These are phyloP conservation scores for human DNA, from an alignment of 2,113 vertebrate genomes.

Conservation along the genomic window GRCh38 chr12:121466501-121467000, in stretches of 20 bases:
- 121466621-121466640: slow-evolving; percentile 69
- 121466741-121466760: slow-evolving; percentile 38
- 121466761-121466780: slow-evolving; percentile 20
- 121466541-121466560: slow-evolving; percentile 69
- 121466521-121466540: slow-evolving; percentile 60
- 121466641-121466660: slow-evolving; percentile 76
- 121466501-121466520: slow-evolving; percentile 71
- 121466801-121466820: slow-evolving; percentile 24
- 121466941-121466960: slow-evolving; percentile 59
- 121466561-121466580: slow-evolving; percentile 59
- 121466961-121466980: slow-evolving; percentile 52
- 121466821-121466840: slow-evolving; percentile 45
- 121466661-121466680: slow-evolving; percentile 62
- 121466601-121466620: slow-evolving; percentile 50
- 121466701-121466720: slow-evolving; percentile 64
- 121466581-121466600: slow-evolving; percentile 72
- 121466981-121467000: slow-evolving; percentile 29
- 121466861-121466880: slow-evolving; percentile 60
- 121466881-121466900: slow-evolving; percentile 68
- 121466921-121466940: slow-evolving; percentile 26
- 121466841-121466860: slow-evolving; percentile 45
- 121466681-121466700: slow-evolving; percentile 24
- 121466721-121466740: neutral
- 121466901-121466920: slow-evolving; percentile 61
- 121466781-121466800: slow-evolving; percentile 53